A percentile compares a stretch with the other conserved stretches of the same genome.
Conservation (phyloP, 2,888 invertebrate genomes). For the Amphimallon solstitiale region DNA sequence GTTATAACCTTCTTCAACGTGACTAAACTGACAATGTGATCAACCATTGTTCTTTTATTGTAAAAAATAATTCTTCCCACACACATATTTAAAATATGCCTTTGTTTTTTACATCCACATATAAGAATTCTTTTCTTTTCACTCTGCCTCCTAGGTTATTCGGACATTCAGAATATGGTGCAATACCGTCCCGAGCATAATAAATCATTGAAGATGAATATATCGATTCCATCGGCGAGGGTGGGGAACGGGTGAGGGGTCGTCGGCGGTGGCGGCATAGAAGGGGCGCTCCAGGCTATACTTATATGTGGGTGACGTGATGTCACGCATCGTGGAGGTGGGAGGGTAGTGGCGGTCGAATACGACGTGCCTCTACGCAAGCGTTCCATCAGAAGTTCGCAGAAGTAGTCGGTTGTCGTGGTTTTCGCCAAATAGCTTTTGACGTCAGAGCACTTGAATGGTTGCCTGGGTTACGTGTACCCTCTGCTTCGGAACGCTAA, state of each 20-base stretch:
- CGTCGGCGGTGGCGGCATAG: no score
- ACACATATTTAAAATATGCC: no score
- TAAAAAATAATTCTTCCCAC: no score
- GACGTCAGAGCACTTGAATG: slow-evolving; percentile 57
- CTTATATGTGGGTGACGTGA: slow-evolving; percentile 53
- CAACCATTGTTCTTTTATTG: no score
- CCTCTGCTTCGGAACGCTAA: slow-evolving; percentile 45
- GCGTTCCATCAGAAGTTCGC: slow-evolving; percentile 51
- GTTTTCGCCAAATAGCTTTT: slow-evolving; percentile 55
- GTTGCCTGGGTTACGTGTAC: slow-evolving; percentile 55
- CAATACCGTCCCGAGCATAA: slow-evolving; percentile 13
- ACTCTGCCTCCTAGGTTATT: background rate
- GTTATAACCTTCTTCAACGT: no score
- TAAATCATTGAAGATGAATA: slow-evolving; percentile 49
- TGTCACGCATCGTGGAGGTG: slow-evolving; percentile 51
- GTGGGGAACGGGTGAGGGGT: no score
- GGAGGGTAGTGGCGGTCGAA: slow-evolving; percentile 27
- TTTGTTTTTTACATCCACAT: no score
- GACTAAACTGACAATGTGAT: no score
- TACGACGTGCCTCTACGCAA: slow-evolving; percentile 42
- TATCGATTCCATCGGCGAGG: slow-evolving; percentile 44
- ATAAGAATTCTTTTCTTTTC: no score
- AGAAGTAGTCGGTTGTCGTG: slow-evolving; percentile 49
- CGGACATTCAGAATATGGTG: background rate
- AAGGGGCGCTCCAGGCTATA: slow-evolving; percentile 22